Base-by-base conservation (phyloP, 2,888 invertebrate species). In the Xestoiulus laeticollis region DNA sequence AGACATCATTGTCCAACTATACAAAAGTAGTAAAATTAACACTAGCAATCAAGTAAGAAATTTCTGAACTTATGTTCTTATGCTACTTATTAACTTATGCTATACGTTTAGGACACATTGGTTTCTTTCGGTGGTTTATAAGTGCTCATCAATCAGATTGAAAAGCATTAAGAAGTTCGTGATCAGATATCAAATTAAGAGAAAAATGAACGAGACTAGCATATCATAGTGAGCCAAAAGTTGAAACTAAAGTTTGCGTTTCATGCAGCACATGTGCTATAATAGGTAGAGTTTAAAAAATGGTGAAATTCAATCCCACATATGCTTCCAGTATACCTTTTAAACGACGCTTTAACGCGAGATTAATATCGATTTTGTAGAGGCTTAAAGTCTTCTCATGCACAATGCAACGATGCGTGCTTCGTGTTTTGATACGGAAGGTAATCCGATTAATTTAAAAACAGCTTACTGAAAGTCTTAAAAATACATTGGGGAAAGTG, bases 351-450 rank as follows among this genome's bases (percentile, higher is more conserved):
- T 68, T 68, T 68, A 68, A 68, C 22, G 12, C 68, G 26, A 68
- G 68, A 68, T 68, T 68, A 68, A 68, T 68, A 68, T 68, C n/a
- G 68, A 68, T 68, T 68, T 68, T 68, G 53, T n/a, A 53, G 53
- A 53, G 53, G 6, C 38, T 38, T 53, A n/a, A 59, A 16, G 22
- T 68, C 68, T 26, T 68, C 26, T 22, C n/a, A 22, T 26, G 68
- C 68, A 68, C 26, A 68, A 68, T 68, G 68, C 68, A 68, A 5
- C n/a, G 68, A 53, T 53, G 53, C 53, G 53, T 53, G 53, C 53
- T n/a, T 16, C 68, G 26, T 68, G 68, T 68, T 68, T 68, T 68
- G 68, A 68, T 68, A 68, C n/a, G 26, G 22, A 22, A 26, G 68
- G 68, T 68, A 68, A 68, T 68, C 68, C 68, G 68, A 68, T 68